Evolutionary conservation across 1,140 invertebrate genomes (phyloP).

Genomic region (Drosophila fuyamai): DNA sequence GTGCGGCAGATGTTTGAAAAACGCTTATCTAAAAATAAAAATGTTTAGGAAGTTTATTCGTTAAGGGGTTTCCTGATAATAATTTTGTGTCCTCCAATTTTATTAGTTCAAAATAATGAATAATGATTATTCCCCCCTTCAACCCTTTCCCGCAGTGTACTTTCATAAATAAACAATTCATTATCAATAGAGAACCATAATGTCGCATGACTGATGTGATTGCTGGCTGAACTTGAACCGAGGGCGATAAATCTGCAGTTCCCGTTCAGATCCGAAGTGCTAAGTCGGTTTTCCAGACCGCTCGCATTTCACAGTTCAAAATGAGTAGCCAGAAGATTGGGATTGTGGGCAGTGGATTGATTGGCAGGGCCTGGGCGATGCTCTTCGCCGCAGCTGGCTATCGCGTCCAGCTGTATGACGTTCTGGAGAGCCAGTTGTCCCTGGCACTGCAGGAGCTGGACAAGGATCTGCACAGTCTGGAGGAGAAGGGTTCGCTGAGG

Average conservation of each 20-base stretch:
- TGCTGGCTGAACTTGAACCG: conserved; percentile 59
- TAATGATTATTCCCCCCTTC: no score
- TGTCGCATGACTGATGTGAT: conserved; percentile 60
- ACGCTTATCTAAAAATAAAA: no score
- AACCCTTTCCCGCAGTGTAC: conserved; percentile 10
- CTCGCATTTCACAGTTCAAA: conserved; percentile 27
- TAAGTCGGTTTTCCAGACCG: background rate
- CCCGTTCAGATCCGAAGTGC: background rate
- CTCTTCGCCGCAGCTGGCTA: conserved; percentile 96
- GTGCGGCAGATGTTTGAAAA: no score
- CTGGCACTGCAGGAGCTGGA: conserved; percentile 90
- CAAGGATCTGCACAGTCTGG: conserved; percentile 90
- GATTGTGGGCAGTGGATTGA: conserved; percentile 92
- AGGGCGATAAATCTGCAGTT: conserved; percentile 63
- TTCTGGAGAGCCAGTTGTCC: conserved; percentile 89
- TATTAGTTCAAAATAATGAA: no score
- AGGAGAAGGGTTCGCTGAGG: conserved; percentile 89
- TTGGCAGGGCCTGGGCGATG: conserved; percentile 98
- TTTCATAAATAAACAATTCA: conserved; percentile 48
- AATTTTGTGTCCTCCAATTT: no score
- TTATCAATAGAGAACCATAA: conserved; percentile 56
- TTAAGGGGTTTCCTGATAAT: no score
- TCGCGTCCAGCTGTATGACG: conserved; percentile 93
- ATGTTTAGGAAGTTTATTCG: no score
- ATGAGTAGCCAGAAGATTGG: conserved; percentile 87